A percentile compares a stretch with the other conserved stretches of the same genome.
Conservation (phyloP, 2,888 invertebrate species). For the Rhingia rostrata region DNA sequence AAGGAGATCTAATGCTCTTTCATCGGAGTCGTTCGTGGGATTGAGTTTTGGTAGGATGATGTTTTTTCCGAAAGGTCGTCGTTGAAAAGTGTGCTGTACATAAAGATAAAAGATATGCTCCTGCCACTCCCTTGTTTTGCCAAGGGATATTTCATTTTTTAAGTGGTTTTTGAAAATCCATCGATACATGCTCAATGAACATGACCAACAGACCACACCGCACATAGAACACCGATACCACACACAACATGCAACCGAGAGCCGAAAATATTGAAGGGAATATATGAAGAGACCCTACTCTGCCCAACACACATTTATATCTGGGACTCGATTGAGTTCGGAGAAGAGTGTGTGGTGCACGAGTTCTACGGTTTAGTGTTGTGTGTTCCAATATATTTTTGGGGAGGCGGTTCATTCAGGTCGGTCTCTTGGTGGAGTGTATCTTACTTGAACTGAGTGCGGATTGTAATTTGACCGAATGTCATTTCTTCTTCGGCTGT, state of each 20-base stretch:
- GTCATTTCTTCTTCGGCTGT: conserved; percentile 64
- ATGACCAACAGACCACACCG: conserved; percentile 69
- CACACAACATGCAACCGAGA: conserved; percentile 38
- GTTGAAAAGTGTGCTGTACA: conserved; percentile 23
- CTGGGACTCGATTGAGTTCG: conserved; percentile 37
- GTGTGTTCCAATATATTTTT: conserved; percentile 52
- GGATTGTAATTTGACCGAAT: conserved; percentile 74
- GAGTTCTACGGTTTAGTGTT: not conserved
- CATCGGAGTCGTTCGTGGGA: not conserved
- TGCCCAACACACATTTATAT: conserved; percentile 52
- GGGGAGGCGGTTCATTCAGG: conserved; percentile 13
- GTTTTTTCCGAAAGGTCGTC: not conserved
- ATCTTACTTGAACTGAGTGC: conserved; percentile 66
- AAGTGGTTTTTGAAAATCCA: conserved; percentile 73
- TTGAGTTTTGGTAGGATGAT: conserved; percentile 10
- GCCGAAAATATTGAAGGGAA: not conserved
- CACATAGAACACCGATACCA: conserved; percentile 37
- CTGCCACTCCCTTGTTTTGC: conserved; percentile 45
- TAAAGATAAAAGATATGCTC: conserved; percentile 11
- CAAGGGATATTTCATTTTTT: conserved; percentile 71
- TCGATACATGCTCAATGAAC: conserved; percentile 72
- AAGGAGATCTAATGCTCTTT: not conserved
- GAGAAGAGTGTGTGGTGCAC: not conserved
- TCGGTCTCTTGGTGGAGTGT: conserved; percentile 16
- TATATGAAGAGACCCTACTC: not conserved